Base-by-base conservation (phyloP, 2,113 vertebrate species). In the Gymnarchus niloticus region DNA sequence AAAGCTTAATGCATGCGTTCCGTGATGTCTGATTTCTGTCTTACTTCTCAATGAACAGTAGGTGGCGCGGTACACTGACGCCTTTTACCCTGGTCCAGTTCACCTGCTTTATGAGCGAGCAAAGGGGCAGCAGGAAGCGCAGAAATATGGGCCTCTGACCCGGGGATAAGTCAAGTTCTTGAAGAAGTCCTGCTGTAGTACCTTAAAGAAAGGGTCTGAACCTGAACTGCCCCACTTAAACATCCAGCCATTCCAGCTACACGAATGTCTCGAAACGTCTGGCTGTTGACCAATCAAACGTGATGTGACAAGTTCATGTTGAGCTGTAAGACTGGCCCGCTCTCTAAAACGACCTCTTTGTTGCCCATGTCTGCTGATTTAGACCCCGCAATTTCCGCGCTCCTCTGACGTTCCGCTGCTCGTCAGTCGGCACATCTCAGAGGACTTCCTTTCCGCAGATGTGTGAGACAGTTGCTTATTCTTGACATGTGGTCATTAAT, bases 381-480 rank as follows among this genome's bases (percentile, higher is more conserved):
- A 78, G 76, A 48, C 37, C 23, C 37, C 41, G 6, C 46, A 41
- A 21, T 78, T 48, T 37, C 37, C 76, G n/a, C 76, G 23, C 46
- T 41, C 37, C 44, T n/a, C 76, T 41, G 44, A 48, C 14, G 52
- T 54, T 46, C 41, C 46, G 76, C 19, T 78, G 21, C 17, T 78
- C 46, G 76, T 78, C 76, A 78, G 76, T 7, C 21, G 76, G 6
- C 76, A 78, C 41, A 48, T 48, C 44, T 78, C 76, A 78, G 6
- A n/a, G 76, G 10, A 23, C 37, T 44, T 48, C 76, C n/a, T 48
- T 78, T 78, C 44, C 23, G 46, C 44, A 48, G 76, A 78, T 46
- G 76, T 78, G 76, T 48, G 46, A 48, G 76, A 21, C 76, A 48
- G 76, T 48, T 78, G 76, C 41, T 78, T 37, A 78, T 78, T 48